A percentile compares a stretch with the other conserved stretches of the same genome.
These are phyloP conservation scores for Solea solea DNA, from an alignment of 2,113 vertebrate genomes.

Conservation along the genomic window DNA sequence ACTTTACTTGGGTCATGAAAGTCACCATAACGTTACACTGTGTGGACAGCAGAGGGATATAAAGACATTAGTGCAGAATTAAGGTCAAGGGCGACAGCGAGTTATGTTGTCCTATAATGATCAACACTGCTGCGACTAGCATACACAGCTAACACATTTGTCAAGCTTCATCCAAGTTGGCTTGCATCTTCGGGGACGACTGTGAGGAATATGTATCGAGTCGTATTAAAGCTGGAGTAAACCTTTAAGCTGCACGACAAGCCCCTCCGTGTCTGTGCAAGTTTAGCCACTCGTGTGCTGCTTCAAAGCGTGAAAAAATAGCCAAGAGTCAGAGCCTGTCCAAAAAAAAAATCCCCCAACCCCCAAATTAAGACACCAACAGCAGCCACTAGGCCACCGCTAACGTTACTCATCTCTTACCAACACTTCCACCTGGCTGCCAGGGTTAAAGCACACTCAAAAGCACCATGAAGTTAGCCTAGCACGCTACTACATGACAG, in stretches of 20 bases:
- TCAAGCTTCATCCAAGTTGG: constrained; percentile 67
- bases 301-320: constrained; percentile 13
- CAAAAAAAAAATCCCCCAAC: constrained; percentile 50
- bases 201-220: constrained; percentile 34
- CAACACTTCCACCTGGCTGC: constrained; percentile 71
- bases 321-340: constrained; percentile 21
- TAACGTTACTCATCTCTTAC: constrained; percentile 74
- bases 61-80: constrained; percentile 21
- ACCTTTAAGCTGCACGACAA: neutral
- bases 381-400: constrained; percentile 78
- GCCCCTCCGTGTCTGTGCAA: neutral
- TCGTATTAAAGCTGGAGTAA: constrained; percentile 26
- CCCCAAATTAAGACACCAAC: constrained; percentile 70
- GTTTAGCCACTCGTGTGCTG: constrained; percentile 2
- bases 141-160: constrained; percentile 65
- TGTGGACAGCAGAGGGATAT: constrained; percentile 19
- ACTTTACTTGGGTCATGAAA: constrained; percentile 56
- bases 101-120: constrained; percentile 9
- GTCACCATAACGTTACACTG: constrained; percentile 54
- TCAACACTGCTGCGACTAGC: constrained; percentile 56
- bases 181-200: constrained; percentile 56
- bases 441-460: constrained; percentile 66
- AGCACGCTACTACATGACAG: constrained; percentile 31
- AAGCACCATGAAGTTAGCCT: constrained; percentile 67
- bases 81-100: constrained; percentile 18